Evolutionary conservation across 2,113 vertebrate species (phyloP).

Genomic region (Apus apus): DNA sequence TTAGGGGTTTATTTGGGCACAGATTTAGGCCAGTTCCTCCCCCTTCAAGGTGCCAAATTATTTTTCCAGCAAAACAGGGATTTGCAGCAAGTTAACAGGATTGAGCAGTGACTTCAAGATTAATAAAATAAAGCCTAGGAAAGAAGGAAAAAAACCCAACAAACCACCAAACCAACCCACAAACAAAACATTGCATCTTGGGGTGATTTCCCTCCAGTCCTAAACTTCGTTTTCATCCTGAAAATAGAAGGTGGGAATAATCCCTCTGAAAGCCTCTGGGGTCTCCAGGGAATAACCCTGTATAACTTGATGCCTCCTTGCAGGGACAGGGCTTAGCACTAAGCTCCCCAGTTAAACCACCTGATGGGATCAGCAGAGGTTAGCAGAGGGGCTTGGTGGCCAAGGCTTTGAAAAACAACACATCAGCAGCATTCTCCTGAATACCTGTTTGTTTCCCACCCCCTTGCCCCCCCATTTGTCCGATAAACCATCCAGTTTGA

Average conservation of each 20-base stretch:
- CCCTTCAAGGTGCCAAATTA: neutral
- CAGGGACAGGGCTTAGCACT: neutral
- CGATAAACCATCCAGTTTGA: neutral
- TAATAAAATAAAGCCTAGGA: neutral
- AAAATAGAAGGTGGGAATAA: neutral
- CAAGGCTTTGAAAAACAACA: neutral
- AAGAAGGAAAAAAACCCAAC: neutral
- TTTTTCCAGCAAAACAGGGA: neutral
- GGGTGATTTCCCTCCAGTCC: neutral
- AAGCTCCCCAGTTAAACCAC: constrained; percentile 13
- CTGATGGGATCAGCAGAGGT: constrained; percentile 51
- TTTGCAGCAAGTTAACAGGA: neutral
- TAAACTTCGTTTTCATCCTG: neutral
- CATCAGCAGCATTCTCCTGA: neutral
- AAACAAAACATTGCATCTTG: neutral
- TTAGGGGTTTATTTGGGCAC: neutral
- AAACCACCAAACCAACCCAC: neutral
- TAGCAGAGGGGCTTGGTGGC: neutral
- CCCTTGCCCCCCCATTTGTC: too few relatives aligned
- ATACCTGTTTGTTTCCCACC: neutral
- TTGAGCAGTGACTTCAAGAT: neutral
- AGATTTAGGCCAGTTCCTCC: neutral
- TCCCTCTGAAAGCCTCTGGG: accelerated
- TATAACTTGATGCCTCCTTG: neutral
- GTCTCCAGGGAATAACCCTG: neutral